Base-by-base conservation (phyloP, 53 echinoderm and acorn worm genomes). In the Crossaster papposus region DNA sequence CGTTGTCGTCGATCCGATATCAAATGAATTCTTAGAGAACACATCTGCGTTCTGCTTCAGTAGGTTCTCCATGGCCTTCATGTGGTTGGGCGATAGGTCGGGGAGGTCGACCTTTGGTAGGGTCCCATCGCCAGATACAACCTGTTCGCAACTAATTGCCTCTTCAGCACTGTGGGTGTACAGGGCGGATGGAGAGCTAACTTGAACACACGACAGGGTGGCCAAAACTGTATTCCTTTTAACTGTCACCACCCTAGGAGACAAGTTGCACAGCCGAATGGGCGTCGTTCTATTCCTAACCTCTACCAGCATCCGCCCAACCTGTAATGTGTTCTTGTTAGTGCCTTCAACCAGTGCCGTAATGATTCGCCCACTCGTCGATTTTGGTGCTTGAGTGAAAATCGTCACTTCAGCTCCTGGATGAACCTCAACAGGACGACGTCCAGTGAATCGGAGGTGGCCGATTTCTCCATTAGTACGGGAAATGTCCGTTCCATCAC, bases 1-100 rank as follows among this genome's bases (percentile, higher is more conserved):
- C 2, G 91, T 64, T 2, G 44, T 11, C 7, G 78, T 83, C 18
- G n/a, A 44, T 10, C 91, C 91, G 30, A 82, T 38, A 70, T 91
- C 91, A 4, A 30, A 23, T 33, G 64, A 37, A 28, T 63, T 5
- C 30, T 78, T 62, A 10, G 91, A 81, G 31, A 90, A 90, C 0
- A 90, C 52, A n/a, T n/a, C n/a, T n/a, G n/a, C n/a, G n/a, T n/a
- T n/a, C n/a, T n/a, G n/a, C n/a, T n/a, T n/a, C n/a, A 32, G 35
- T 78, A 10, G 38, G 55, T 30, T 58, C 77, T 44, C 34, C 8
- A 37, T 30, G 54, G 14, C 9, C 51, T 51, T 31, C 28, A 22
- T 51, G 51, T 71, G 34, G 11, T 10, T 9, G 33, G 14, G 64
- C n/a, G n/a, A n/a, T n/a, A n/a, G n/a, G n/a, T n/a, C n/a, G n/a